Evolutionary conservation across 2,888 invertebrate species (phyloP).

Genomic region (Candidula unifasciata): DNA sequence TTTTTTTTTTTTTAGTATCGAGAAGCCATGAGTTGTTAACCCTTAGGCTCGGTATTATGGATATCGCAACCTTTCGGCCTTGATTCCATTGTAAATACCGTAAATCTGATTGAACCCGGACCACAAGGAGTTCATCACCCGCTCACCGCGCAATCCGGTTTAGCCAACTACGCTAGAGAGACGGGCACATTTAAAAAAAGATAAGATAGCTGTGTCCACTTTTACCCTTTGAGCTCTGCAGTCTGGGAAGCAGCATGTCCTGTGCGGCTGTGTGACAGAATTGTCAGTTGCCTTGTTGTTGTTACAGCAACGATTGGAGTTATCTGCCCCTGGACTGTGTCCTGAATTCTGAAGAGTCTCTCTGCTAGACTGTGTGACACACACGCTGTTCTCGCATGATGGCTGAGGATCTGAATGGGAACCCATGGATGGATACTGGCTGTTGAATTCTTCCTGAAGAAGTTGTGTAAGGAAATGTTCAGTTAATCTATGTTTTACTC

Average conservation of each 20-base stretch:
- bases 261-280: background rate
- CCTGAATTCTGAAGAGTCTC: constrained; percentile 33
- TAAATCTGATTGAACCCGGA: too few species aligned
- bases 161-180: too few species aligned
- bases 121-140: too few species aligned
- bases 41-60: too few species aligned
- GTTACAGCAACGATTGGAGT: background rate
- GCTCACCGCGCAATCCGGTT: too few species aligned
- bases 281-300: background rate
- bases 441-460: constrained; percentile 42
- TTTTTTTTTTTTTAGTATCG: too few species aligned
- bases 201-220: too few species aligned
- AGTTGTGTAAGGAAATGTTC: background rate
- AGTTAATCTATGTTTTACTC: too few species aligned
- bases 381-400: constrained; percentile 29
- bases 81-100: too few species aligned
- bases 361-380: constrained; percentile 39
- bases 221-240: constrained; percentile 26
- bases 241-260: constrained; percentile 30
- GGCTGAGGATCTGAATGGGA: constrained; percentile 23
- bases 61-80: too few species aligned
- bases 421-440: background rate
- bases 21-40: too few species aligned
- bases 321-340: constrained; percentile 10
- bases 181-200: too few species aligned